Evolutionary conservation across 2,888 invertebrate genomes (phyloP).

Genomic region (Clusia tigrina): DNA sequence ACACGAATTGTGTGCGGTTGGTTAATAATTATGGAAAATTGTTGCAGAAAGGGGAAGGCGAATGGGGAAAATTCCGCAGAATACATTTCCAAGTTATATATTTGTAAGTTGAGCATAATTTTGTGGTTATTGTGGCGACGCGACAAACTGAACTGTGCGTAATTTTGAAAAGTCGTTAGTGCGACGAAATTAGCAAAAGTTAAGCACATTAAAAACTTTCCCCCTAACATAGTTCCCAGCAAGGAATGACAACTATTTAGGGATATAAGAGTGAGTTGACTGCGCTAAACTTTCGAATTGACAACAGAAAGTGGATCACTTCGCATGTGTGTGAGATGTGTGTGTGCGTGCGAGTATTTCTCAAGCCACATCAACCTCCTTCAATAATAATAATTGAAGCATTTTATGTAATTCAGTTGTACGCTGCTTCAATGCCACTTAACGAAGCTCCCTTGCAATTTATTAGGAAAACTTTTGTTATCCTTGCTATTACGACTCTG

Average conservation of each 20-base stretch:
- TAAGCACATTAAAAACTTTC: background rate
- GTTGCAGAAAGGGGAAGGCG: background rate
- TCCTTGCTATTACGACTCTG: background rate
- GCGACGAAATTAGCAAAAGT: background rate
- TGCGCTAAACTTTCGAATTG: background rate
- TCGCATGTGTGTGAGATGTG: too few species aligned
- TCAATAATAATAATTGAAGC: too few species aligned
- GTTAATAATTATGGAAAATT: background rate
- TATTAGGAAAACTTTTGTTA: background rate
- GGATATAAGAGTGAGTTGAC: too few species aligned
- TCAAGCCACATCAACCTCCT: too few species aligned
- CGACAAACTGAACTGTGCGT: background rate
- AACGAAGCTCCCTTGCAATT: background rate
- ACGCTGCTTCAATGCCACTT: background rate
- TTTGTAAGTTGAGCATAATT: conserved; percentile 21
- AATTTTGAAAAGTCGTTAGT: background rate
- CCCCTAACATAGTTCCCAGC: background rate
- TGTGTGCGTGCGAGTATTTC: too few species aligned
- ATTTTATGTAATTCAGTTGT: background rate
- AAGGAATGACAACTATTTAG: too few species aligned
- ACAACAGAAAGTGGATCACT: too few species aligned
- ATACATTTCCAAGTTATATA: background rate
- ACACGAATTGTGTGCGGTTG: background rate
- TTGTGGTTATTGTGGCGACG: conserved; percentile 16
- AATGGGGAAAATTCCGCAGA: background rate